Percentiles rank a stretch among this genome's conserved stretches.
phyloP scores from a whole-genome alignment of 1,140 invertebrate genomes.

The Papilio dardanus region DNA sequence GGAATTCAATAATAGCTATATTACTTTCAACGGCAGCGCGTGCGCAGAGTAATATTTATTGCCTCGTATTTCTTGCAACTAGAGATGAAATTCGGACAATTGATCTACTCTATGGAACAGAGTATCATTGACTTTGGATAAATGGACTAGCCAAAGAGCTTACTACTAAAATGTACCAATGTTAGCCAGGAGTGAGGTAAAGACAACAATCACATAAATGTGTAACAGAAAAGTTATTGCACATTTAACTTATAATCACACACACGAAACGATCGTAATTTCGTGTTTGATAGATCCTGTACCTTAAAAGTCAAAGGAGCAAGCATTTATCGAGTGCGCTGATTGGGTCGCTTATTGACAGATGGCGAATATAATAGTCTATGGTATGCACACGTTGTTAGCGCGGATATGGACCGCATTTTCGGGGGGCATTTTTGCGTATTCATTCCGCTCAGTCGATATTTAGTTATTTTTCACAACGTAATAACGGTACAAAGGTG shows the following conservation, averaged over 20 bases:
- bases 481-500: slow-evolving; percentile 55
- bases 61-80: slow-evolving; percentile 54
- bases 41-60: slow-evolving; percentile 59
- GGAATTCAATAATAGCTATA: slow-evolving; percentile 69
- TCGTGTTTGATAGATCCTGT: no score
- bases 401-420: slow-evolving; percentile 59
- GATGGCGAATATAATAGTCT: slow-evolving; percentile 65
- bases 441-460: slow-evolving; percentile 59
- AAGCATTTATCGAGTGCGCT: slow-evolving; percentile 60
- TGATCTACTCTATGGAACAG: slow-evolving; percentile 47
- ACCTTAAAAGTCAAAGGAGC: no score
- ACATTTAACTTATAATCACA: no score
- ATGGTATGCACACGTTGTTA: slow-evolving; percentile 69
- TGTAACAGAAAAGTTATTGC: no score
- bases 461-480: slow-evolving; percentile 59
- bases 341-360: slow-evolving; percentile 70
- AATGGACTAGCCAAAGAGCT: no score
- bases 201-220: no score
- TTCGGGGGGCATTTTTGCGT: slow-evolving; percentile 69
- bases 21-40: slow-evolving; percentile 55
- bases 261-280: no score
- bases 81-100: slow-evolving; percentile 57
- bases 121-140: no score
- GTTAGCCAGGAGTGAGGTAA: no score
- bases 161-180: no score